Percentiles rank a stretch among this genome's conserved stretches.
Evolutionary conservation across 2,113 vertebrate genomes (phyloP).

Genomic region (Butastur rufipennis): DNA sequence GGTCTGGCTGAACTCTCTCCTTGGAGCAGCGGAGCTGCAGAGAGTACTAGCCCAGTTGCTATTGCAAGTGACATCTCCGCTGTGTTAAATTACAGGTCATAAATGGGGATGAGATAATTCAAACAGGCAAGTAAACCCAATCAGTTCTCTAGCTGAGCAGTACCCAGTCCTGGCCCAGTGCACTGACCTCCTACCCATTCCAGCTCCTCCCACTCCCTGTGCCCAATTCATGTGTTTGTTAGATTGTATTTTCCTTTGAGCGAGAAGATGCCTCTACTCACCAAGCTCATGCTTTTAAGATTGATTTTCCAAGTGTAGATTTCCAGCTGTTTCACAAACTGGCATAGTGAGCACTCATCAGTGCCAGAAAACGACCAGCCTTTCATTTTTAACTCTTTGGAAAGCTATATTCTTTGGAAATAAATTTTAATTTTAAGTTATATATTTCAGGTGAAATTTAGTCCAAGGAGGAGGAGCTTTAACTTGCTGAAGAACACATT

Average conservation of each 20-base stretch:
- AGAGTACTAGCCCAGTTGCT: conserved; percentile 58
- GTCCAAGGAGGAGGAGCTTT: not conserved
- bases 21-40: conserved; percentile 40
- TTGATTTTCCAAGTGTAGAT: not conserved
- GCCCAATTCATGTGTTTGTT: not conserved
- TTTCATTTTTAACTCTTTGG: not conserved
- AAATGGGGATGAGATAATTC: conserved; percentile 89
- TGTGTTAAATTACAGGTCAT: conserved; percentile 97
- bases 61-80: conserved; percentile 76
- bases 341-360: not conserved
- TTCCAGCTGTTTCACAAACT: not conserved
- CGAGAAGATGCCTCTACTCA: not conserved
- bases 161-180: conserved; percentile 71
- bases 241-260: not conserved
- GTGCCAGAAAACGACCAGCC: not conserved
- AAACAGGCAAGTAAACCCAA: conserved; percentile 90
- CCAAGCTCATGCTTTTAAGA: not conserved
- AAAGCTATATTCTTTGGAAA: not conserved
- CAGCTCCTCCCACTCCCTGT: conserved; percentile 73
- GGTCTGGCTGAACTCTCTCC: not conserved
- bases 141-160: conserved; percentile 78
- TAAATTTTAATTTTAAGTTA: not conserved
- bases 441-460: not conserved
- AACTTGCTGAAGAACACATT: not conserved
- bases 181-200: conserved; percentile 79